Conservation (phyloP, 2,797 vertebrate species). For the Phoeniculus purpureus region DNA sequence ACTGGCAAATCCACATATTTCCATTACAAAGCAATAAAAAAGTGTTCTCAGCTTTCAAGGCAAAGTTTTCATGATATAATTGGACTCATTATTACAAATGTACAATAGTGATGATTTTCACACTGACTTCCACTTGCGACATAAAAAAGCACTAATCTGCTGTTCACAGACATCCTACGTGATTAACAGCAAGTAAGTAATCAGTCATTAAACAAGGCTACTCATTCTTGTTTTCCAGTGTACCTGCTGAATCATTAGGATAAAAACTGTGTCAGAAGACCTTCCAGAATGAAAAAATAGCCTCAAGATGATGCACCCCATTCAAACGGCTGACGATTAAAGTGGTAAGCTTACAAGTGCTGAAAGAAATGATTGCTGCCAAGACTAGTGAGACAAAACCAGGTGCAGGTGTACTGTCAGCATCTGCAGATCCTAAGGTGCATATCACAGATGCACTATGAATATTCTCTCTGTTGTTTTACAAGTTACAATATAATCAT, state of each 20-base stretch:
- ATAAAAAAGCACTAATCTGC: conserved; percentile 39
- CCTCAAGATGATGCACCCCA: neutral
- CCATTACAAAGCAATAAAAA: conserved; percentile 55
- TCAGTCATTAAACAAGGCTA: conserved; percentile 5
- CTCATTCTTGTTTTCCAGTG: neutral
- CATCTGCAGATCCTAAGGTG: neutral
- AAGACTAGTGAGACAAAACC: neutral
- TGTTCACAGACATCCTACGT: neutral
- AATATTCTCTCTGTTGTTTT: neutral
- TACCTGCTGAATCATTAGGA: neutral
- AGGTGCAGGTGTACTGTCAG: neutral
- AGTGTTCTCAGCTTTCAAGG: conserved; percentile 21
- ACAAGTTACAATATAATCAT: neutral
- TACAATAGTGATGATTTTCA: conserved; percentile 14
- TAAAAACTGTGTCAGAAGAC: conserved; percentile 24
- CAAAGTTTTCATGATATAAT: conserved; percentile 19
- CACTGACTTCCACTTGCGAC: neutral
- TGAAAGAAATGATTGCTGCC: neutral
- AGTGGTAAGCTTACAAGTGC: neutral
- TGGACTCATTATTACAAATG: neutral
- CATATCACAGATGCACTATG: neutral
- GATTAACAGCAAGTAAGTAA: conserved; percentile 14
- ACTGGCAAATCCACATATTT: neutral
- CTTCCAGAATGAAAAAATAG: neutral
- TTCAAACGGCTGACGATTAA: neutral